Evolutionary conservation across 35 echinoderm and acorn worm genomes (phyloP).

Genomic region (Amphiura filiformis): DNA sequence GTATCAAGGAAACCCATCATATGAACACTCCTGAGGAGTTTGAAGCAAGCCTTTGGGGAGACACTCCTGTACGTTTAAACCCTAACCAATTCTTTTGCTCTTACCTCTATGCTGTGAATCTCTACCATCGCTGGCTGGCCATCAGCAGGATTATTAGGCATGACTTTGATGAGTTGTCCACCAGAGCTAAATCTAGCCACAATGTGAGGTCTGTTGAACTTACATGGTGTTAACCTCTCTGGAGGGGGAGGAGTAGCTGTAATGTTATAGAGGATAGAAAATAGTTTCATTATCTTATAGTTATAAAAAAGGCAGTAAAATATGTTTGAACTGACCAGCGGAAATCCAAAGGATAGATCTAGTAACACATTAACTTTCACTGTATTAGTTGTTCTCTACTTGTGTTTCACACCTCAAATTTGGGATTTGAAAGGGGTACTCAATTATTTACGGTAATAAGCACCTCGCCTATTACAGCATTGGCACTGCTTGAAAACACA

Average conservation of each 20-base stretch:
- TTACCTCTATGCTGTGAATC: slow-evolving; percentile 88
- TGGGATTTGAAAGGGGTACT: no score
- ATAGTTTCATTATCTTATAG: background rate
- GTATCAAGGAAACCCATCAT: no score
- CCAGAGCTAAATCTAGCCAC: slow-evolving; percentile 89
- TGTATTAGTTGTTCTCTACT: no score
- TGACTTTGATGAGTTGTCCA: slow-evolving; percentile 92
- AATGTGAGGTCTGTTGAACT: slow-evolving; percentile 75
- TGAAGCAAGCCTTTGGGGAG: no score
- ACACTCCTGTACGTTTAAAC: no score
- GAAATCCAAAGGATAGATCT: background rate
- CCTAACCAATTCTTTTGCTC: no score
- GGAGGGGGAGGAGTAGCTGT: slow-evolving; percentile 77
- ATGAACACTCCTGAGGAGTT: no score
- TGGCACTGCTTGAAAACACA: no score
- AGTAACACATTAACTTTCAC: background rate
- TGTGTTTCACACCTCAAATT: no score
- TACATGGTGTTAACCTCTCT: slow-evolving; percentile 72
- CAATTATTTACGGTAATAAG: no score
- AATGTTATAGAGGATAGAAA: background rate
- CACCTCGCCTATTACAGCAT: no score
- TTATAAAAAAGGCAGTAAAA: background rate
- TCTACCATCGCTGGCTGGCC: slow-evolving; percentile 85
- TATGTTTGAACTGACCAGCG: background rate
- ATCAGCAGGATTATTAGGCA: slow-evolving; percentile 79